Conservation (phyloP, 2,113 vertebrate species). For the Grallaria varia region DNA sequence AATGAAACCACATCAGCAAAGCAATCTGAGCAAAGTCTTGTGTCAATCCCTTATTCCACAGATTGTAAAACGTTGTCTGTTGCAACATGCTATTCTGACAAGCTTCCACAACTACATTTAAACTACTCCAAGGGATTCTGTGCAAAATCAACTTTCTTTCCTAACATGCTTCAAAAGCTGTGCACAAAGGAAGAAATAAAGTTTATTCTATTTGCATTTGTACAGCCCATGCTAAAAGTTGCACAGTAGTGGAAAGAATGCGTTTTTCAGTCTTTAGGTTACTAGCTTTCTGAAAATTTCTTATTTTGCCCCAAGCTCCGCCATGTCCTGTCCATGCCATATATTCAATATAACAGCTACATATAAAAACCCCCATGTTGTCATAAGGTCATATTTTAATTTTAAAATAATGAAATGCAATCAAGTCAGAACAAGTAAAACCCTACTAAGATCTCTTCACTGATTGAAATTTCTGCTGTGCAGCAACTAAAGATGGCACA, state of each 20-base stretch:
- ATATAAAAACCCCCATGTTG: neutral
- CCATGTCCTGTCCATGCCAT: neutral
- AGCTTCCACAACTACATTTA: neutral
- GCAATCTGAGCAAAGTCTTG: conserved; percentile 46
- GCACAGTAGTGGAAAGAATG: neutral
- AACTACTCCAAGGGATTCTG: neutral
- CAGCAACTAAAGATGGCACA: neutral
- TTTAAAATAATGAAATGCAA: neutral
- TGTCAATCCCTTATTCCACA: neutral
- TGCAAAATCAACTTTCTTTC: neutral
- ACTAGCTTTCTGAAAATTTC: neutral
- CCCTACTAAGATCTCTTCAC: neutral
- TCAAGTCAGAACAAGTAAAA: neutral
- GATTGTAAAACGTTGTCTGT: neutral
- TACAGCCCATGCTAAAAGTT: neutral
- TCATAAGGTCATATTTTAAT: neutral
- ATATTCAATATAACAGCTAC: neutral
- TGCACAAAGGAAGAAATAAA: neutral
- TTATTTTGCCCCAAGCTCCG: neutral
- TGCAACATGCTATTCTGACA: neutral
- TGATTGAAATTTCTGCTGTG: neutral
- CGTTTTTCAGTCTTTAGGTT: neutral
- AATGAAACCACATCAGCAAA: conserved; percentile 67
- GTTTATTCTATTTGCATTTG: neutral
- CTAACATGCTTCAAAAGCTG: neutral